Evolutionary conservation across 53 echinoderm and acorn worm genomes (phyloP).

Genomic region (Astropecten irregularis): DNA sequence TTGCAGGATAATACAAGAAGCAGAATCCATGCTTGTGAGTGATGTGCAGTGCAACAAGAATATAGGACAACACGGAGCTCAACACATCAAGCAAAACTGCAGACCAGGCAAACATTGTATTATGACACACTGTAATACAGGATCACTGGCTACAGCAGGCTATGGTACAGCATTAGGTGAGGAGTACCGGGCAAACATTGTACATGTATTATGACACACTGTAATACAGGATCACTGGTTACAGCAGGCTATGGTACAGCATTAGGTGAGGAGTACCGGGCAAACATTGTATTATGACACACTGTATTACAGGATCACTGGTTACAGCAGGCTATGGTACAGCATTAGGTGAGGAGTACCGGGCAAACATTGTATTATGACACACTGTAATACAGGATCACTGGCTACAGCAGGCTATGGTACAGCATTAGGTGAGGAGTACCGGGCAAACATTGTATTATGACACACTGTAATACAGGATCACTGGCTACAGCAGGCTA

Average conservation of each 20-base stretch:
- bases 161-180: constrained; percentile 96
- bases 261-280: constrained; percentile 60
- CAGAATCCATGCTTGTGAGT: constrained; percentile 73
- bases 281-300: constrained; percentile 73
- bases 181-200: not conserved
- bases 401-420: constrained; percentile 95
- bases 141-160: constrained; percentile 90
- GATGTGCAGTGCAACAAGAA: constrained; percentile 72
- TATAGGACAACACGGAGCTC: constrained; percentile 83
- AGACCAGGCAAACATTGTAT: constrained; percentile 53
- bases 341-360: constrained; percentile 67
- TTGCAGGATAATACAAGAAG: constrained; percentile 74
- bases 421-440: constrained; percentile 74
- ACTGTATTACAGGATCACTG: constrained; percentile 73
- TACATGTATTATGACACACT: not conserved
- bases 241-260: constrained; percentile 88
- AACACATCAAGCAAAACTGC: constrained; percentile 67
- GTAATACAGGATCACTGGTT: constrained; percentile 56
- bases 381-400: constrained; percentile 95
- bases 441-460: constrained; percentile 51
- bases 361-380: constrained; percentile 65
- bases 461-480: constrained; percentile 96
- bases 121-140: constrained; percentile 96
- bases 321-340: constrained; percentile 89
- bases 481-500: constrained; percentile 89